Evolutionary conservation across 2,113 vertebrate genomes (phyloP), one percentile per base, ranked within the genome.

Genomic region (Mesoclemmys tuberculata): DNA sequence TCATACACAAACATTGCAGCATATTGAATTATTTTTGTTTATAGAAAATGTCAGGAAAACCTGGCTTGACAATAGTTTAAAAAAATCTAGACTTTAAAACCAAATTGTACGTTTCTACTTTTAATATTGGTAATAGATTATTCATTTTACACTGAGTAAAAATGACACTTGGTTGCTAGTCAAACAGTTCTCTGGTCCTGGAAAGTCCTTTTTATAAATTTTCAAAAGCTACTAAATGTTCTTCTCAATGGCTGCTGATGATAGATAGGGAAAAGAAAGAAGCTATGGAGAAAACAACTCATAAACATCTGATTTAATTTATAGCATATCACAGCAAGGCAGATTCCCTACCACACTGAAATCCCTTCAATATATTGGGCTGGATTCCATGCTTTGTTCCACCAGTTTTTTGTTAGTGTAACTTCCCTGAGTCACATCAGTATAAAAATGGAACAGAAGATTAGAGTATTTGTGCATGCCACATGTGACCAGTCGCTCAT

Each of bases 1-100:
- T 64, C 46, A 56, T 46, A 0, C 0, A 10, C 24, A 55, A 46
- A 16, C 92, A 7, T 2, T 26, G 4, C 8, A 80, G 3, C 55
- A 74, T 89, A 21, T 64, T 29, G 61, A 52, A 5, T 29, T 71
- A 6, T 51, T 82, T 51, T 51, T 1, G 6, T 35, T 93, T 18
- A 27, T 82, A 71, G 26, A 85, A 77, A 44, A 56, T 3, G 1
- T 21, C 2, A 26, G 13, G 38, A 18, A n/a, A 29, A 44, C 18
- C 9, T 64, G 82, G 68, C 44, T 84, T 61, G 78, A 7, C 3
- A 88, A 12, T 29, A 75, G 27, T 74, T 12, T 84, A 26, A 21
- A 54, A 14, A 19, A 71, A 61, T 26, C 19, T 8, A 77, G 24
- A 22, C 46, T 88, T 89, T 21, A 51, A 7, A 68, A 46, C 35